phyloP scores from a whole-genome alignment of 2,888 invertebrate species.

The Leptinotarsa juncta region DNA sequence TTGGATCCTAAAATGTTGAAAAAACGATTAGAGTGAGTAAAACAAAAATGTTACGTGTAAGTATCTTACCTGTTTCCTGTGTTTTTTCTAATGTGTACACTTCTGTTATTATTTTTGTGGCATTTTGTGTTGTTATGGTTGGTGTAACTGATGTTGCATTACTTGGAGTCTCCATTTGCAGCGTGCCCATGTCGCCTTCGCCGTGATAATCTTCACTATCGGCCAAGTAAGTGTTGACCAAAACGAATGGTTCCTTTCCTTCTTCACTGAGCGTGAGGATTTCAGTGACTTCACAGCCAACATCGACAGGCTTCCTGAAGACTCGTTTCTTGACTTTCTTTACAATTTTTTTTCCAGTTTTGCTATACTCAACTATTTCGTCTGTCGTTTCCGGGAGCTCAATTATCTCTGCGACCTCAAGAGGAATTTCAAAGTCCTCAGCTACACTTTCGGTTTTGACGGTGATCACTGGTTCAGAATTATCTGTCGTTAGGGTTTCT shows the following conservation, averaged over 20 bases:
- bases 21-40: conserved; percentile 4
- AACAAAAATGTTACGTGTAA: neutral
- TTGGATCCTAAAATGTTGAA: conserved; percentile 52
- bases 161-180: conserved; percentile 36
- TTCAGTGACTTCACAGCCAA: conserved; percentile 58
- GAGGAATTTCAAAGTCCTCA: conserved; percentile 33
- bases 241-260: conserved; percentile 53
- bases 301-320: conserved; percentile 60
- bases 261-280: conserved; percentile 56
- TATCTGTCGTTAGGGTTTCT: conserved; percentile 53
- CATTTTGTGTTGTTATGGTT: conserved; percentile 52
- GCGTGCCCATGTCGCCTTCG: neutral
- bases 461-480: conserved; percentile 56
- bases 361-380: conserved; percentile 52
- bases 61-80: conserved; percentile 58
- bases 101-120: conserved; percentile 58
- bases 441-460: conserved; percentile 53
- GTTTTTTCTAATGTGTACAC: conserved; percentile 58
- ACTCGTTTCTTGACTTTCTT: conserved; percentile 59
- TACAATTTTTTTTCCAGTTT: conserved; percentile 55
- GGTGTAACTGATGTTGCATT: conserved; percentile 47
- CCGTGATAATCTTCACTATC: conserved; percentile 26
- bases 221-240: conserved; percentile 54
- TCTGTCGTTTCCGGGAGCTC: conserved; percentile 56
- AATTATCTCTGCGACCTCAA: conserved; percentile 47